These are phyloP conservation scores for Pheucticus melanocephalus DNA, from an alignment of 2,113 vertebrate genomes.

Conservation along the genomic window DNA sequence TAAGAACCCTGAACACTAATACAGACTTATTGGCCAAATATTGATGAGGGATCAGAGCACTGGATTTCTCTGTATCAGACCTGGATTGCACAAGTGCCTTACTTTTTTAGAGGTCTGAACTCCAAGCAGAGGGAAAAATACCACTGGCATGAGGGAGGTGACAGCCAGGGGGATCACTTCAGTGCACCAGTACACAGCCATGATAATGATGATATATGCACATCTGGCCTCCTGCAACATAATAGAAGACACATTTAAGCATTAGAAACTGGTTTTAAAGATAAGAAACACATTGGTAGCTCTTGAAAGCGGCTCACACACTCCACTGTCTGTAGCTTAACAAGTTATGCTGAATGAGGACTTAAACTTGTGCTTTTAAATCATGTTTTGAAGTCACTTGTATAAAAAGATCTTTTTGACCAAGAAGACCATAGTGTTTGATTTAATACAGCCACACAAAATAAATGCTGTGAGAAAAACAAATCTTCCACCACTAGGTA, in stretches of 20 bases:
- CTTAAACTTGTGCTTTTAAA: background rate
- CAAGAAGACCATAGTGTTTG: background rate
- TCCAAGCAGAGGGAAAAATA: conserved; percentile 91
- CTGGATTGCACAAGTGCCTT: background rate
- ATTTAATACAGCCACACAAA: background rate
- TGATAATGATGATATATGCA: conserved; percentile 87
- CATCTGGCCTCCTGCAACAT: conserved; percentile 85
- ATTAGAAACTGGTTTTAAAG: background rate
- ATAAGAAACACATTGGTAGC: background rate
- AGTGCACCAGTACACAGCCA: conserved; percentile 95
- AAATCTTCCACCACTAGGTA: background rate
- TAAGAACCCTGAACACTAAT: background rate
- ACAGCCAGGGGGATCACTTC: conserved; percentile 91
- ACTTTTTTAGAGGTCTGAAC: conserved; percentile 89
- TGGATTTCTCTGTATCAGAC: background rate
- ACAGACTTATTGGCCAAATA: background rate
- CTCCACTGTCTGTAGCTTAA: background rate
- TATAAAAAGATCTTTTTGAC: background rate
- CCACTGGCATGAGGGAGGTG: conserved; percentile 86
- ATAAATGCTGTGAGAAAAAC: background rate
- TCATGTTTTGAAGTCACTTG: background rate
- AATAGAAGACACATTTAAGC: background rate
- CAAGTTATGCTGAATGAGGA: background rate
- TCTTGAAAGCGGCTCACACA: background rate
- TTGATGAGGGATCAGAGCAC: background rate